phyloP scores from a whole-genome alignment of 2,113 vertebrate genomes.

The Aleadryas rufinucha region DNA sequence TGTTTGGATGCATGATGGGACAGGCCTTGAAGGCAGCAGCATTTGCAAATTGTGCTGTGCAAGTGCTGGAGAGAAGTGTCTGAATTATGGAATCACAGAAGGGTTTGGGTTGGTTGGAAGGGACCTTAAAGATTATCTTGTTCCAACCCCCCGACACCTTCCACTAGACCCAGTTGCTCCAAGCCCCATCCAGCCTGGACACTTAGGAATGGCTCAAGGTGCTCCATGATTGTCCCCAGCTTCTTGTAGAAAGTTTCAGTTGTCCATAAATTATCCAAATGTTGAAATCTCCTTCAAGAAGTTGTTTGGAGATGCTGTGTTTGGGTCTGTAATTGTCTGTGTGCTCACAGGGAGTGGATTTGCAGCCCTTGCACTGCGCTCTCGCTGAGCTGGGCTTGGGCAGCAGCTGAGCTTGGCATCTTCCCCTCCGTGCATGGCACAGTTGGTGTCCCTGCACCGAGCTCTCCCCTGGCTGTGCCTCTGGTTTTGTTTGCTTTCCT shows the following conservation, averaged over 20 bases:
- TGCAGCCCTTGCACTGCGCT: background rate
- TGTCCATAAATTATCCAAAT: background rate
- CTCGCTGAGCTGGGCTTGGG: background rate
- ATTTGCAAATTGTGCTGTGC: background rate
- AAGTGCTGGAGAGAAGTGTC: background rate
- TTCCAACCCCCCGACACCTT: background rate
- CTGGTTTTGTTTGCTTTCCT: background rate
- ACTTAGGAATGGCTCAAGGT: background rate
- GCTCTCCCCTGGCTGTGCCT: background rate
- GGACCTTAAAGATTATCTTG: background rate
- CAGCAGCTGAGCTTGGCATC: background rate
- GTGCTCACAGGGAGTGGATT: background rate
- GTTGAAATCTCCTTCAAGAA: background rate
- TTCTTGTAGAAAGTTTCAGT: background rate
- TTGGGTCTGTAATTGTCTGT: rapidly evolving
- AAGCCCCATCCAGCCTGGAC: background rate
- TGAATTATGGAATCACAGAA: background rate
- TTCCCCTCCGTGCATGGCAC: rapidly evolving
- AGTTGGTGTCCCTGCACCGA: rapidly evolving
- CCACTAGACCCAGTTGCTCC: background rate
- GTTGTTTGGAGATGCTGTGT: background rate
- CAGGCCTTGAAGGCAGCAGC: background rate
- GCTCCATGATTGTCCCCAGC: background rate
- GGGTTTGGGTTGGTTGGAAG: background rate
- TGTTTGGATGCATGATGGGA: background rate